Evolutionary conservation across 1,140 invertebrate genomes (phyloP).

Genomic region (Calephelis virginiensis): DNA sequence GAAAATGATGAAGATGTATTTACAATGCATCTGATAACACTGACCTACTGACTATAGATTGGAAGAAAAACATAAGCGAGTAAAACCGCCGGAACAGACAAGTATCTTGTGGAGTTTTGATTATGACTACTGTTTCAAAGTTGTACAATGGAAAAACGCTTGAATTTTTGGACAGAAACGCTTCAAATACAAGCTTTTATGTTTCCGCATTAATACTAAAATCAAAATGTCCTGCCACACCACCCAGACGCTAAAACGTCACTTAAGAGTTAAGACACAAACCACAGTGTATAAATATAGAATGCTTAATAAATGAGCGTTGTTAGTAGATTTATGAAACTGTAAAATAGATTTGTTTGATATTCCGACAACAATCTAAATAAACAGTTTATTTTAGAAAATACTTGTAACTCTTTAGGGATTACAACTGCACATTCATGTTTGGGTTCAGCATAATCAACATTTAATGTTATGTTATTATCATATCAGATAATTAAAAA

Average conservation of each 20-base stretch:
- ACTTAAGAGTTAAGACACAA: conserved; percentile 40
- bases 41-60: no score
- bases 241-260: conserved; percentile 65
- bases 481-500: no score
- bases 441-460: no score
- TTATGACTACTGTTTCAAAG: no score
- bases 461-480: no score
- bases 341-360: conserved; percentile 17
- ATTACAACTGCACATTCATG: no score
- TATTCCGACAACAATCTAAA: conserved; percentile 12
- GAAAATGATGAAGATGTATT: no score
- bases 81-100: no score
- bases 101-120: no score
- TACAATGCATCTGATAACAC: no score
- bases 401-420: neutral
- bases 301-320: conserved; percentile 41
- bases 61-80: no score
- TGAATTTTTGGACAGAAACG: neutral
- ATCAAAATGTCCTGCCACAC: conserved; percentile 28
- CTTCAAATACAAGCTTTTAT: conserved; percentile 22
- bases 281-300: conserved; percentile 51
- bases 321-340: conserved; percentile 35
- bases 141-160: no score
- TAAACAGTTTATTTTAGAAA: conserved; percentile 2
- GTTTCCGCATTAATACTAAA: conserved; percentile 31